A percentile compares a stretch with the other conserved stretches of the same genome.
These are phyloP conservation scores for Pangasius macronema DNA, from an alignment of 2,797 vertebrate genomes.

Conservation along the genomic window DNA sequence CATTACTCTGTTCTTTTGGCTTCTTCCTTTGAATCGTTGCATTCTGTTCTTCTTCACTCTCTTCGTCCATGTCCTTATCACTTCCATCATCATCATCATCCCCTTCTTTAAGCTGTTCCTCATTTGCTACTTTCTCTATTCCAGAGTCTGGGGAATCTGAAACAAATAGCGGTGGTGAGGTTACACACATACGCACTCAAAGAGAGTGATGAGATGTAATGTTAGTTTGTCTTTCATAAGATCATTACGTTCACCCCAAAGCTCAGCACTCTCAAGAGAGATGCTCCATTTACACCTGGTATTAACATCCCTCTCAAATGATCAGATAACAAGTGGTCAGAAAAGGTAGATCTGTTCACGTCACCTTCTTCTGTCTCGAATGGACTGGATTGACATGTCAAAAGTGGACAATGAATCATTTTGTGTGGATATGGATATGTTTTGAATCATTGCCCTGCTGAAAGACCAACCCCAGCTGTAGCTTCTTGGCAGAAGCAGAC, in stretches of 20 bases:
- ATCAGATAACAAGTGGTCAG: not conserved
- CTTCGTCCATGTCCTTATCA: slow-evolving; percentile 36
- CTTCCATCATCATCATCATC: slow-evolving; percentile 20
- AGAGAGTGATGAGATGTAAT: not conserved
- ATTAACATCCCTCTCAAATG: not conserved
- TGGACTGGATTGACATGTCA: not conserved
- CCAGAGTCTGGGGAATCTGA: slow-evolving; percentile 60
- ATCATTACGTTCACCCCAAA: not conserved
- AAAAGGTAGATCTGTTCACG: not conserved
- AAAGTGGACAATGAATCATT: not conserved
- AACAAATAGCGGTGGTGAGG: not conserved
- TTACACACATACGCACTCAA: not conserved
- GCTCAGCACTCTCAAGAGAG: not conserved
- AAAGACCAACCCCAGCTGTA: not conserved
- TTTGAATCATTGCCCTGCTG: not conserved
- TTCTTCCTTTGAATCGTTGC: slow-evolving; percentile 31
- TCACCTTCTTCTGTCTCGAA: not conserved
- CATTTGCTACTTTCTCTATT: slow-evolving; percentile 52
- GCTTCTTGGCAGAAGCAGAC: not conserved
- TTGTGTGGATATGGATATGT: not conserved
- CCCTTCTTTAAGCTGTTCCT: slow-evolving; percentile 40
- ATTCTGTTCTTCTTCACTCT: slow-evolving; percentile 51
- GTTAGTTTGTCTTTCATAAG: not conserved
- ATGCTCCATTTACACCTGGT: not conserved
- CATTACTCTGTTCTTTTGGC: slow-evolving; percentile 26